A percentile compares a stretch with the other conserved stretches of the same genome.
These are phyloP conservation scores for Lophotis ruficrista DNA, from an alignment of 2,113 vertebrate species.

Conservation along the genomic window DNA sequence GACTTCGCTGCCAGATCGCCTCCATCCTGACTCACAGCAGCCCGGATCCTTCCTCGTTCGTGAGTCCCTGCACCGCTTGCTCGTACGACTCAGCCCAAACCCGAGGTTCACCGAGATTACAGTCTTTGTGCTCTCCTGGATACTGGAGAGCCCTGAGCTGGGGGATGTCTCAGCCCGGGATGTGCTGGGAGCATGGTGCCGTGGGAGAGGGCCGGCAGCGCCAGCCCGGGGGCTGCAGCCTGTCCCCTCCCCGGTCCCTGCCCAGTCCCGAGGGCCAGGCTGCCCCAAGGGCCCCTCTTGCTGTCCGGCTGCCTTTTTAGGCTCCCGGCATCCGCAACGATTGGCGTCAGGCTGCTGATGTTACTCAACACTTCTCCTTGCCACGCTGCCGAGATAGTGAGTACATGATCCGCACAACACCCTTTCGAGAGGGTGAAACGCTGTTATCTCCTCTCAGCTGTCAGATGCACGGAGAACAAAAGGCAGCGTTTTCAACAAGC, in stretches of 20 bases:
- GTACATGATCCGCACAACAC: background rate
- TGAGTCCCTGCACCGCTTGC: fast-evolving
- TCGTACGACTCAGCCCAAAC: background rate
- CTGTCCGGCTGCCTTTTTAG: background rate
- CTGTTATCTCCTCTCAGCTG: background rate
- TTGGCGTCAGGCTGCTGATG: background rate
- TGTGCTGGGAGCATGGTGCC: background rate
- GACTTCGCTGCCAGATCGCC: background rate
- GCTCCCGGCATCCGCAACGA: background rate
- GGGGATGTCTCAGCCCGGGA: background rate
- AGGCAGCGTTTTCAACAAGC: background rate
- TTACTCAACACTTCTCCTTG: background rate
- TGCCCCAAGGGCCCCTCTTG: background rate
- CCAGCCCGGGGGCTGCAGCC: background rate
- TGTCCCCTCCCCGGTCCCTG: background rate
- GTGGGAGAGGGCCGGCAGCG: background rate
- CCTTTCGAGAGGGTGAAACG: background rate
- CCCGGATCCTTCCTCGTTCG: background rate
- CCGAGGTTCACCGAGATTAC: background rate
- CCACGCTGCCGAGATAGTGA: background rate
- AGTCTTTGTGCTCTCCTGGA: background rate
- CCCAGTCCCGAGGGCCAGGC: background rate
- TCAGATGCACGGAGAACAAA: background rate
- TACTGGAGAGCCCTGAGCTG: background rate
- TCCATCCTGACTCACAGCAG: background rate